Evolutionary conservation across 1,140 invertebrate species (phyloP).

Genomic region (Plectrocnemia conspersa): DNA sequence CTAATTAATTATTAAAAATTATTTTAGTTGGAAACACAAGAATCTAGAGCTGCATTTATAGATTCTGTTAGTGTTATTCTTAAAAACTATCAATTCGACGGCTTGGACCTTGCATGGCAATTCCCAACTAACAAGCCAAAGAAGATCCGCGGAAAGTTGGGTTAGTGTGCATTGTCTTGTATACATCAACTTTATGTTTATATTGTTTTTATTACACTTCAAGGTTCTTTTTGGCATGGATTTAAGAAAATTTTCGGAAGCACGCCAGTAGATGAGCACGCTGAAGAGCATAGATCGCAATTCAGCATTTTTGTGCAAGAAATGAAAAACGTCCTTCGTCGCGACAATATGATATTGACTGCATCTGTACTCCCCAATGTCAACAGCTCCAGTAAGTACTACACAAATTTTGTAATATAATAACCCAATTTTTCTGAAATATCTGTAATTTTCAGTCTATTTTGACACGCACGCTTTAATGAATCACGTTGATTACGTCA

Average conservation of each 20-base stretch:
- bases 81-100: constrained; percentile 77
- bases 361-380: constrained; percentile 71
- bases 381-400: constrained; percentile 62
- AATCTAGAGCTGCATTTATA: constrained; percentile 67
- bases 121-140: constrained; percentile 73
- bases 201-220: constrained; percentile 30
- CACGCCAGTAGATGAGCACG: constrained; percentile 67
- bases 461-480: constrained; percentile 70
- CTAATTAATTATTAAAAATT: not conserved
- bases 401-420: no score
- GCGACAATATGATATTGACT: constrained; percentile 61
- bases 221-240: constrained; percentile 63
- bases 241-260: constrained; percentile 73
- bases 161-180: constrained; percentile 46
- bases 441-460: constrained; percentile 56
- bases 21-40: constrained; percentile 63
- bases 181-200: no score
- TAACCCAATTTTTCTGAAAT: not conserved
- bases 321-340: constrained; percentile 61
- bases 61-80: constrained; percentile 66
- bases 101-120: constrained; percentile 82
- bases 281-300: constrained; percentile 69
- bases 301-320: constrained; percentile 70
- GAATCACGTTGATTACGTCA: constrained; percentile 73
- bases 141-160: constrained; percentile 63